These are phyloP conservation scores for Sebastes aleutianus DNA, from an alignment of 2,797 vertebrate species.

Conservation along the genomic window DNA sequence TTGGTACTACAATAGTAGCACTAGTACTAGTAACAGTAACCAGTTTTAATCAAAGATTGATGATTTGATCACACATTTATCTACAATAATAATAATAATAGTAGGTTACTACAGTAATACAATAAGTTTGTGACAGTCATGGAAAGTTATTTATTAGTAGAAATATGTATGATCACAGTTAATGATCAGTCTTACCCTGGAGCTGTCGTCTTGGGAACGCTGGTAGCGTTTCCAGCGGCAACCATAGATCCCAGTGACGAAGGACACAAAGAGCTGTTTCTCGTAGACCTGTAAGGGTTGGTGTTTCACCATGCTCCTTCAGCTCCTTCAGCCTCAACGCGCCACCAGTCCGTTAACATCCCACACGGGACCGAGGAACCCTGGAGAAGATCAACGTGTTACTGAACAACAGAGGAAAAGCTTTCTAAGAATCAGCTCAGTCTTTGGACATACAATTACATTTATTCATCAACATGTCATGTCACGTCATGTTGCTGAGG, in stretches of 20 bases:
- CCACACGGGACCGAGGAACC: conserved; percentile 84
- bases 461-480: background rate
- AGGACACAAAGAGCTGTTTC: conserved; percentile 96
- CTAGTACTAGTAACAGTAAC: background rate
- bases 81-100: background rate
- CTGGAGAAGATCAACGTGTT: conserved; percentile 61
- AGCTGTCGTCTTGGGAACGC: conserved; percentile 96
- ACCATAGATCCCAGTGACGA: conserved; percentile 96
- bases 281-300: conserved; percentile 99
- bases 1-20: background rate
- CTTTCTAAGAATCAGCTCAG: background rate
- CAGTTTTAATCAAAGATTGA: background rate
- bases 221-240: conserved; percentile 99
- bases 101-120: background rate
- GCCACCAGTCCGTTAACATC: conserved; percentile 78
- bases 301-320: conserved; percentile 98
- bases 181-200: conserved; percentile 83
- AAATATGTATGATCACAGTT: background rate
- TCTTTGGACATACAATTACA: conserved; percentile 3
- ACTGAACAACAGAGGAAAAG: conserved; percentile 14
- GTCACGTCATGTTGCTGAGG: conserved; percentile 4
- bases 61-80: background rate
- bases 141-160: background rate
- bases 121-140: background rate
- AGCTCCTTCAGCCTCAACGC: conserved; percentile 85